Evolutionary conservation across 2,888 invertebrate species (phyloP), one percentile per base, ranked within the genome.

Genomic region (Dyspetes luteomarginatus): DNA sequence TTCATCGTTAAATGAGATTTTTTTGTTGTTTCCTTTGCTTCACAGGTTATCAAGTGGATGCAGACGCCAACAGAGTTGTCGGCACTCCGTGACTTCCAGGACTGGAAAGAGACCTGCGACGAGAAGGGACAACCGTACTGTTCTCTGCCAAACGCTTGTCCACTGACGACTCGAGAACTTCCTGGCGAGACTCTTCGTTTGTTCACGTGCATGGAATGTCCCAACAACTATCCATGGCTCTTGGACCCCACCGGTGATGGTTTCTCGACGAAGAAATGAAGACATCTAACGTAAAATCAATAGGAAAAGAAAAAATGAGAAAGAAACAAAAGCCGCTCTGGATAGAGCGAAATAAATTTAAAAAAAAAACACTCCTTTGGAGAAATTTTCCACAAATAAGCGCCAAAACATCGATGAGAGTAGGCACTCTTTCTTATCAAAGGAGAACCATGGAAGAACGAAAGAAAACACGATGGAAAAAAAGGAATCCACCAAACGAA

Each of bases 131-230:
- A 97, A 92, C 97, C 98, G 74, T 97, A 95, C 94, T 98, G 98
- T 91, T 98, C 97, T 1, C 93, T 98, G 87, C 98, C 98, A 77
- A 98, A 98, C 90, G 96, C 97, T 71, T 98, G 98, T 91, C 96
- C 97, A 12, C 93, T 98, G 86, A 97, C 95, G 56, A 98, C 98
- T 79, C 94, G 97, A 88, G 98, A 98, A 93, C 93, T 98, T 85
- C 98, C 98, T 36, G 98, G 98, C 82, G 98, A 98, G 93, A 97
- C 97, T 60, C 94, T 98, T 60, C 96, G 98, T 91, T 94, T 98
- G 78, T 98, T 98, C 94, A 98, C 98, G 73, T 98, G 98, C 93
- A 97, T 98, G 96, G 98, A 98, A 92, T 98, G 98, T 92, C 98
- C 98, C 81, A 97, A 97, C 92, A 97, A 98, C 93, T 98, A 98